Base-by-base conservation (phyloP, 2,113 vertebrate species). In the Microtus pennsylvanicus region DNA sequence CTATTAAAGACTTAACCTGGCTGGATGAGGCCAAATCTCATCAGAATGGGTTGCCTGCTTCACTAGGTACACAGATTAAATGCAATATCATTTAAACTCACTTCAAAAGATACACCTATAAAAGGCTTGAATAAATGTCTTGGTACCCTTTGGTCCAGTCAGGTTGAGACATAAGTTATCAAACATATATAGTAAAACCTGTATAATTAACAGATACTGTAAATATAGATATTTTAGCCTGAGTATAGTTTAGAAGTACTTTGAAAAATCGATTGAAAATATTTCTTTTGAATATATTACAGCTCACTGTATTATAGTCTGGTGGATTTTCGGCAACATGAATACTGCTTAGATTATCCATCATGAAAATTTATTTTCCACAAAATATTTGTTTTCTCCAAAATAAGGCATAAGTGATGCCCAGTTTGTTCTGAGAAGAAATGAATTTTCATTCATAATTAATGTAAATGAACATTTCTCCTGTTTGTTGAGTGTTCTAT, bases 361-460 rank as follows among this genome's bases (percentile, higher is more conserved):
- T 78, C 91, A 74, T 88, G 69, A 91, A 35, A 91, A 91, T 1
- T 91, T 24, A 65, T 61, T 94, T 91, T 89, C 7, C 38, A 89
- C 81, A 82, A 95, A 89, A 26, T 67, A 30, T 42, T 76, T 76
- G 33, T 91, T 81, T 61, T 70, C 45, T 16, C 52, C 33, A 30
- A 78, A 89, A 89, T 63, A 74, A 28, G 52, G 7, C 35, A 69
- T 85, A 65, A n/a, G 19, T 58, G 30, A 50, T 75, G 33, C n/a
- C 11, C 28, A 74, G 0, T 90, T 93, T 91, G 38, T 89, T 95
- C n/a, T 91, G 21, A 86, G 69, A 26, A 89, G 21, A 86, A 78
- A 91, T 95, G 26, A 24, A 75, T 70, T 95, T 72, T 96, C 80
- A 74, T 9, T 95, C 28, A 70, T 69, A 91, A 91, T 95, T 70